A percentile compares a stretch with the other conserved stretches of the same genome.
phyloP scores from a whole-genome alignment of 1,140 invertebrate genomes.

The Pomacea maculata region DNA sequence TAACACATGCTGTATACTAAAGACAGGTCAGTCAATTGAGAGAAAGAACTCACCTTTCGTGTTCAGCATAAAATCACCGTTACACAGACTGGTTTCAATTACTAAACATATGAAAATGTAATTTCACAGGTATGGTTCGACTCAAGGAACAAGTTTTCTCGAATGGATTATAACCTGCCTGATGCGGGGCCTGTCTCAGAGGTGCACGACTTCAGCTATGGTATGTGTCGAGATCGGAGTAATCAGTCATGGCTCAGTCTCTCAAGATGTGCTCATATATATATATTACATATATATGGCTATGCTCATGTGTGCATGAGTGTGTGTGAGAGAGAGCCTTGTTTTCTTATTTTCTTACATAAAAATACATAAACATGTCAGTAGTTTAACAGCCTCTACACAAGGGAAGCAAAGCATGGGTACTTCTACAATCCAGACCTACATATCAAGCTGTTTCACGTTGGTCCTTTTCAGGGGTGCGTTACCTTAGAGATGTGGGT shows the following conservation, averaged over 20 bases:
- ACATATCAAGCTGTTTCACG: not conserved
- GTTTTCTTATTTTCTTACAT: not conserved
- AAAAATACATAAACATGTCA: too few species aligned
- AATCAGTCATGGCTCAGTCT: not conserved
- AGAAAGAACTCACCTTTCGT: not conserved
- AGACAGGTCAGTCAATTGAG: not conserved
- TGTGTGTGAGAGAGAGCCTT: too few species aligned
- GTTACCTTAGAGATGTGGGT: conserved; percentile 41
- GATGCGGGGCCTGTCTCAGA: conserved; percentile 29
- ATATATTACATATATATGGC: not conserved
- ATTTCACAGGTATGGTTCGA: conserved; percentile 41
- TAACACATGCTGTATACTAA: not conserved
- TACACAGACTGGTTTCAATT: not conserved
- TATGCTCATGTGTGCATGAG: not conserved
- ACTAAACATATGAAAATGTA: not conserved
- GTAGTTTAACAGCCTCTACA: too few species aligned
- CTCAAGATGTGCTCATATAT: not conserved
- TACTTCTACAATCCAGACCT: not conserved
- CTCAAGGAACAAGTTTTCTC: conserved; percentile 27
- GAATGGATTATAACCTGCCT: conserved; percentile 33
- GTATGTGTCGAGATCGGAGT: conserved; percentile 15
- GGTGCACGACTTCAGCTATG: conserved; percentile 41
- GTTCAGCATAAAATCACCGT: not conserved
- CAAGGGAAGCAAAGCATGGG: too few species aligned
- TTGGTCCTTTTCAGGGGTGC: conserved; percentile 33